Percentiles rank a stretch among this genome's conserved stretches.
phyloP scores from a whole-genome alignment of 2,888 invertebrate genomes.

The Auanema freiburgensis region DNA sequence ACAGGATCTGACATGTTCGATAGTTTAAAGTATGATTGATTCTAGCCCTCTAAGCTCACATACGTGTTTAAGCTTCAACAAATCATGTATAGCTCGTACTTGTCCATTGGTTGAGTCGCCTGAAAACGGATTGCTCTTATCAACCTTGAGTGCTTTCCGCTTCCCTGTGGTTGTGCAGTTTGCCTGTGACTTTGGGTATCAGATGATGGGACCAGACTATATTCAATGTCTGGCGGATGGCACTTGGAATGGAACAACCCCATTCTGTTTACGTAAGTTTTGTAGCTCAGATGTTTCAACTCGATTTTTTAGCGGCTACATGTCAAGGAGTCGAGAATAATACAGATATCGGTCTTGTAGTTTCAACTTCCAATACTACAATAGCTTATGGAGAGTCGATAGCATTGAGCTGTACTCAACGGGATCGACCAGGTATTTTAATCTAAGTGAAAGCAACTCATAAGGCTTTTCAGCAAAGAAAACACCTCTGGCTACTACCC shows the following conservation, averaged over 20 bases:
- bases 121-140: slow-evolving; percentile 60
- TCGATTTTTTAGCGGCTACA: slow-evolving; percentile 54
- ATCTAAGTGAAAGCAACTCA: slow-evolving; percentile 2
- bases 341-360: slow-evolving; percentile 57
- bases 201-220: slow-evolving; percentile 81
- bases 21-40: slow-evolving; percentile 26
- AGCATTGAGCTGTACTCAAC: slow-evolving; percentile 57
- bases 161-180: slow-evolving; percentile 75
- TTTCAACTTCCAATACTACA: slow-evolving; percentile 49
- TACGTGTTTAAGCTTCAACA: slow-evolving; percentile 72
- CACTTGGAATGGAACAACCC: slow-evolving; percentile 88
- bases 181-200: slow-evolving; percentile 91
- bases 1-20: slow-evolving; percentile 82
- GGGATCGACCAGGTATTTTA: slow-evolving; percentile 49
- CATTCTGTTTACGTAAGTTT: slow-evolving; percentile 86
- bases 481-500: slow-evolving; percentile 77
- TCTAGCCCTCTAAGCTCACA: neutral
- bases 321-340: slow-evolving; percentile 63
- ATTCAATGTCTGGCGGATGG: slow-evolving; percentile 86
- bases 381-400: slow-evolving; percentile 62
- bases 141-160: slow-evolving; percentile 40
- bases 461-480: neutral
- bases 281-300: neutral
- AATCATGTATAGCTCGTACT: slow-evolving; percentile 66
- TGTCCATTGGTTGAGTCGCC: slow-evolving; percentile 56